These are phyloP conservation scores for Parnassius glacialis DNA, from an alignment of 2,888 invertebrate genomes.

Conservation along the genomic window DNA sequence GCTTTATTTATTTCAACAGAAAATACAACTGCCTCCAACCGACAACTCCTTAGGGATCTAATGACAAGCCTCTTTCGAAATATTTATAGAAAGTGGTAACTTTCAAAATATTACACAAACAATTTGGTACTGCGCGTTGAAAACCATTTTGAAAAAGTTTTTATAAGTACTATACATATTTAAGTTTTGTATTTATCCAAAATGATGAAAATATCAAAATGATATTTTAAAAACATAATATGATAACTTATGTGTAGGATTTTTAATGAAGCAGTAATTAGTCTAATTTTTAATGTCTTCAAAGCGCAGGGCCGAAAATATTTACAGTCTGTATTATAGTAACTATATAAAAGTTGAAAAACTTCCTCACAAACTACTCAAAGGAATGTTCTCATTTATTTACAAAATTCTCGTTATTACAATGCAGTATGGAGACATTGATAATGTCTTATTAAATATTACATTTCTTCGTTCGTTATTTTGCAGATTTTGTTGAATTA, in stretches of 20 bases:
- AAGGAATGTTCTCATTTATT: slow-evolving; percentile 70
- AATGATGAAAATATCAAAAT: background rate
- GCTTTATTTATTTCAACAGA: background rate
- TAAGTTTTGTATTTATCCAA: no score
- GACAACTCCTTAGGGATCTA: slow-evolving; percentile 34
- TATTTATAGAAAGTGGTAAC: slow-evolving; percentile 59
- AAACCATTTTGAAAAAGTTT: background rate
- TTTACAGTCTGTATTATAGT: slow-evolving; percentile 42
- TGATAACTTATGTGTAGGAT: background rate
- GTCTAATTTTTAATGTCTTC: background rate
- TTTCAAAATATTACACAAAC: slow-evolving; percentile 40
- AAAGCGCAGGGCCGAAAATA: slow-evolving; percentile 50
- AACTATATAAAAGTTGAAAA: slow-evolving; percentile 52
- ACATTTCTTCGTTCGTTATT: background rate
- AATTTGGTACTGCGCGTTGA: slow-evolving; percentile 22
- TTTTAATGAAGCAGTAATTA: background rate
- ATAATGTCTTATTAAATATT: slow-evolving; percentile 3
- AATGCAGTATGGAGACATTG: slow-evolving; percentile 21
- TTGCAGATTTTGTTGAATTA: background rate
- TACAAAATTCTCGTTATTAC: slow-evolving; percentile 33
- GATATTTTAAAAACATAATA: background rate
- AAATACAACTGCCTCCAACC: slow-evolving; percentile 22
- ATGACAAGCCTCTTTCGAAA: slow-evolving; percentile 61
- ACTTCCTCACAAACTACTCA: slow-evolving; percentile 57
- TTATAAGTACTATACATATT: no score